phyloP scores from a whole-genome alignment of 2,797 vertebrate species.

The Tinamus major region DNA sequence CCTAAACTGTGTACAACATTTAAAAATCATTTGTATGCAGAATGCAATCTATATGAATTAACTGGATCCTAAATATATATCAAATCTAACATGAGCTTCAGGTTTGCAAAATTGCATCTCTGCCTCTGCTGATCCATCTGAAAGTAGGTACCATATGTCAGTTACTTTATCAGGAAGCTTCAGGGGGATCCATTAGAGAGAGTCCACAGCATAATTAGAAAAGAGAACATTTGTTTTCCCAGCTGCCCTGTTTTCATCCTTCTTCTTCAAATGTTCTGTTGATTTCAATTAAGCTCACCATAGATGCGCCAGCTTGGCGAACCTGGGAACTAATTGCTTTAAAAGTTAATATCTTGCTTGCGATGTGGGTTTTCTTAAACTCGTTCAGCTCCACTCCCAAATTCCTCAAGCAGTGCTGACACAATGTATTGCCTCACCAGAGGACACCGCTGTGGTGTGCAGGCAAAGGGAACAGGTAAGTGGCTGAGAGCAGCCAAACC shows the following conservation, averaged over 20 bases:
- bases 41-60: constrained; percentile 46
- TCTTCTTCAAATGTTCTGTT: constrained; percentile 66
- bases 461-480: not conserved
- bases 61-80: constrained; percentile 64
- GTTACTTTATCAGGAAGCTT: constrained; percentile 72
- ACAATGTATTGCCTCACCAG: rapidly evolving
- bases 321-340: constrained; percentile 53
- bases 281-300: constrained; percentile 61
- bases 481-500: not conserved
- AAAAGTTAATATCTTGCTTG: constrained; percentile 52
- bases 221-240: constrained; percentile 76
- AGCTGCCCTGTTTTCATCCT: constrained; percentile 69
- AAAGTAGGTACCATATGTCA: constrained; percentile 68
- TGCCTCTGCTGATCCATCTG: constrained; percentile 67
- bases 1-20: constrained; percentile 7
- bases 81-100: constrained; percentile 54
- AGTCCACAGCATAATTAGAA: constrained; percentile 65
- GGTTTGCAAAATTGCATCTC: constrained; percentile 55
- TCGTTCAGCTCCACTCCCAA: not conserved
- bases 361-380: constrained; percentile 42
- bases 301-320: constrained; percentile 34
- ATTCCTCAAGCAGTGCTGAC: not conserved
- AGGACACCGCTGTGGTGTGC: not conserved
- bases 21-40: constrained; percentile 58
- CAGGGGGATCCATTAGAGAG: constrained; percentile 70